phyloP scores from a whole-genome alignment of 2,888 invertebrate genomes.

The Drosophila leonis region DNA sequence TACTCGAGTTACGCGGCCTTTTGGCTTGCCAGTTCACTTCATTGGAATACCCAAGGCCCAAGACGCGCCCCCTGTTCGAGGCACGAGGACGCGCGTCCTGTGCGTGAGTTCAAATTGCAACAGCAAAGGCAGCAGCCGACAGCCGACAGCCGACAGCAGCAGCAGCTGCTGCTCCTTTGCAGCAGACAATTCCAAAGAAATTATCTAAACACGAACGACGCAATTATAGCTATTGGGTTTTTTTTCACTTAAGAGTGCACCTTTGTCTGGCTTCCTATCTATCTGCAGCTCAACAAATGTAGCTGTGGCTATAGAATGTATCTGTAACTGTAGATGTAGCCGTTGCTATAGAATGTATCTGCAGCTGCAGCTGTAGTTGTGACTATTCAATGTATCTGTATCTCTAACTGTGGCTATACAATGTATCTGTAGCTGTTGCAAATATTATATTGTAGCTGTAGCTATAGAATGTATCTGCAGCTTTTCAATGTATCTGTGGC shows the following conservation, averaged over 20 bases:
- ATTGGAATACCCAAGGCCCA: constrained; percentile 14
- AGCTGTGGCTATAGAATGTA: constrained; percentile 9
- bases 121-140: constrained; percentile 26
- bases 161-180: constrained; percentile 33
- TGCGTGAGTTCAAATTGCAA: constrained; percentile 55
- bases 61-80: constrained; percentile 25
- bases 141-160: constrained; percentile 1
- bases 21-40: constrained; percentile 31
- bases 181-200: constrained; percentile 45
- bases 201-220: constrained; percentile 41
- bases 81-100: constrained; percentile 55
- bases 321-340: constrained; percentile 8
- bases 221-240: constrained; percentile 50
- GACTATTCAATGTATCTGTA: neutral
- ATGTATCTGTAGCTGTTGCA: neutral
- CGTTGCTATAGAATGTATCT: constrained; percentile 4
- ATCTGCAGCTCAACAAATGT: constrained; percentile 5
- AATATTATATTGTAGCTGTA: neutral
- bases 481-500: constrained; percentile 5
- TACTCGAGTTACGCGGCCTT: constrained; percentile 68
- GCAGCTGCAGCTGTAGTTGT: constrained; percentile 3
- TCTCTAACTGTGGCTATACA: neutral
- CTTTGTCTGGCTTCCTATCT: constrained; percentile 31
- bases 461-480: constrained; percentile 4
- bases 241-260: constrained; percentile 60